Conservation (phyloP, 2,797 vertebrate genomes). For the Bufotes viridis region DNA sequence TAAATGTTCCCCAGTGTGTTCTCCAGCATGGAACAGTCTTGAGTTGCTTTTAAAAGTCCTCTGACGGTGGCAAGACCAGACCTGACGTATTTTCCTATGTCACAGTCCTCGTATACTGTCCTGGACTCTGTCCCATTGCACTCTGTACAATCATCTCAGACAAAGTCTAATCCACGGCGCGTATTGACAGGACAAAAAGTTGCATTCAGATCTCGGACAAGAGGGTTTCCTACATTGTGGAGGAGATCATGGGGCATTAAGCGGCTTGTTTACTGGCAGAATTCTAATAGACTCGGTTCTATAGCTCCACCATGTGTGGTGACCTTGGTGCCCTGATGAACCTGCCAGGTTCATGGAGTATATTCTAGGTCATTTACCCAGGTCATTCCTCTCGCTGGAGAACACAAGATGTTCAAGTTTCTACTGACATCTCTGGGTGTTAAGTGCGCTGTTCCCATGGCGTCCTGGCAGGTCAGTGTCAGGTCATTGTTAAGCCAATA, state of each 20-base stretch:
- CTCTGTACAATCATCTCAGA: no score
- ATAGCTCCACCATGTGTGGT: background rate
- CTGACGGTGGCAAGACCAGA: no score
- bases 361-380: background rate
- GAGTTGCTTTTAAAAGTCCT: no score
- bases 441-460: constrained; percentile 47
- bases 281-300: background rate
- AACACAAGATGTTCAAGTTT: background rate
- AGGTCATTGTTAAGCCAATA: constrained; percentile 43
- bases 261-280: background rate
- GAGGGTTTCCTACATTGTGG: no score
- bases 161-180: no score
- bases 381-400: constrained; percentile 5
- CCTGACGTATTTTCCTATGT: no score
- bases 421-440: constrained; percentile 22
- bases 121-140: no score
- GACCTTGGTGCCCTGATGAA: background rate
- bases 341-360: background rate
- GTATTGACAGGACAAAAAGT: no score
- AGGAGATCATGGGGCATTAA: background rate
- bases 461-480: constrained; percentile 26
- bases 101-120: no score
- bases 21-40: no score
- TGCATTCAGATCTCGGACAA: no score
- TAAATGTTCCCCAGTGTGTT: no score